Evolutionary conservation across 2,113 vertebrate genomes (phyloP).

Genomic region (Sinocyclocheilus rhinocerous): DNA sequence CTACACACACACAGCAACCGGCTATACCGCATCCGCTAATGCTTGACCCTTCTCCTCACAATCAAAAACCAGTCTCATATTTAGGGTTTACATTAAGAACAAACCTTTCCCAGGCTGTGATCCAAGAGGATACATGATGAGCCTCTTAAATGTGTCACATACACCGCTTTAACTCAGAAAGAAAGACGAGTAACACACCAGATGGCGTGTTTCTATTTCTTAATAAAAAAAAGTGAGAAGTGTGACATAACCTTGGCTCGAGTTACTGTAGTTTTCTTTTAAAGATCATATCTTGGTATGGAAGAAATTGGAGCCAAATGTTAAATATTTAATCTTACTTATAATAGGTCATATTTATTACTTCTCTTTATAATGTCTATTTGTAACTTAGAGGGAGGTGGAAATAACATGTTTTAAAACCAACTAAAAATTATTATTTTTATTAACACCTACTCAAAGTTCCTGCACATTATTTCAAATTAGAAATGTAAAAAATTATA

Average conservation of each 20-base stretch:
- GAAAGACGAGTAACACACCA: conserved; percentile 40
- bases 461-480: background rate
- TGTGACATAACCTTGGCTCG: conserved; percentile 20
- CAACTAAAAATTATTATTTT: background rate
- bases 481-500: background rate
- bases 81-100: conserved; percentile 30
- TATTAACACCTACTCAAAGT: background rate
- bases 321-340: background rate
- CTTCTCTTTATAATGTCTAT: background rate
- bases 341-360: background rate
- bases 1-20: background rate
- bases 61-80: background rate
- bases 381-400: background rate
- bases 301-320: background rate
- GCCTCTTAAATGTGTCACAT: conserved; percentile 5
- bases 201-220: conserved; percentile 46
- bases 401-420: background rate
- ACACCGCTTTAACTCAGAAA: conserved; percentile 20
- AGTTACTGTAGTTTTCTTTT: conserved; percentile 17
- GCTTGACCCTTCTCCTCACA: conserved; percentile 19
- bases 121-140: background rate
- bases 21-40: background rate
- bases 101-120: conserved; percentile 9
- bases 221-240: conserved; percentile 44
- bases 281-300: background rate